Conservation (phyloP, 2,888 invertebrate species). For the Autographa pulchrina region DNA sequence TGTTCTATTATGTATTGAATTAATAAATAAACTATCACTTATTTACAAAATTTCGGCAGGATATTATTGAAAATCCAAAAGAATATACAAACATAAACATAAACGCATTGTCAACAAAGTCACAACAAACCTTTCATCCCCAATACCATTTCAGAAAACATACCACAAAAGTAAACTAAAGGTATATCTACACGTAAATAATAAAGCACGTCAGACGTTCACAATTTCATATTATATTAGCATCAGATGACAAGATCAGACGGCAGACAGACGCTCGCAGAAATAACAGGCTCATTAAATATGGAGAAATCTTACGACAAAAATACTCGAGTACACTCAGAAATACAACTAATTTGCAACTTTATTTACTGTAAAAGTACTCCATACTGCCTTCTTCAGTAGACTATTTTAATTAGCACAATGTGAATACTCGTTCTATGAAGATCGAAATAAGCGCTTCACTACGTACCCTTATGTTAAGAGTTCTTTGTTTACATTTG, state of each 20-base stretch:
- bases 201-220: slow-evolving; percentile 34
- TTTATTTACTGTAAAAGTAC: slow-evolving; percentile 77
- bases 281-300: slow-evolving; percentile 71
- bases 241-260: slow-evolving; percentile 53
- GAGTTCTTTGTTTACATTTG: slow-evolving; percentile 66
- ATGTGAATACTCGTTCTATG: slow-evolving; percentile 78
- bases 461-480: slow-evolving; percentile 64
- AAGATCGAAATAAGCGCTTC: slow-evolving; percentile 72
- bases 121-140: neutral
- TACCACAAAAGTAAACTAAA: neutral
- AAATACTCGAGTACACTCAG: slow-evolving; percentile 64
- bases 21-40: too few species aligned
- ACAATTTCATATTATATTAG: slow-evolving; percentile 31
- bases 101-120: neutral
- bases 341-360: slow-evolving; percentile 76
- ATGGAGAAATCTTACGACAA: slow-evolving; percentile 66
- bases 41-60: too few species aligned
- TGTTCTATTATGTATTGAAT: too few species aligned
- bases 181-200: slow-evolving; percentile 31
- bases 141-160: neutral
- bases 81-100: too few species aligned
- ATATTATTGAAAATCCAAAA: too few species aligned
- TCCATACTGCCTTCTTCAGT: slow-evolving; percentile 63
- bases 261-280: slow-evolving; percentile 50
- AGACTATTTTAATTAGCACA: slow-evolving; percentile 84